These are phyloP conservation scores for Zoanthus solanderi DNA, from an alignment of 92 coral and sea anemone genomes.

Conservation along the genomic window DNA sequence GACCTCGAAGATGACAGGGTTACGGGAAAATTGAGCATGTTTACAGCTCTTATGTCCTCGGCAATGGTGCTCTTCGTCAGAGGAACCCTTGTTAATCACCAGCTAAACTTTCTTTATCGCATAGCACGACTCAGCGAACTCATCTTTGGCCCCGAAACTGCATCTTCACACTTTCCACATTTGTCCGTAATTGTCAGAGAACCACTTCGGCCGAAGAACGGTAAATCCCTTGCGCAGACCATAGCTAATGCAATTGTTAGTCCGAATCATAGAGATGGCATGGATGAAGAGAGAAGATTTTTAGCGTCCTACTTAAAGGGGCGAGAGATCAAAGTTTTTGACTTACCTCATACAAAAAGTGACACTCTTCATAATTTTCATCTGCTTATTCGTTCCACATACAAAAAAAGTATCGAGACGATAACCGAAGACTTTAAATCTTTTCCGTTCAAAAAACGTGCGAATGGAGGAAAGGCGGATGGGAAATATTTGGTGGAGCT, in stretches of 20 bases:
- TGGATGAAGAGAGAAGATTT: slow-evolving; percentile 12
- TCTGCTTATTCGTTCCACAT: slow-evolving; percentile 3
- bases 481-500: slow-evolving; percentile 57
- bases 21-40: slow-evolving; percentile 65
- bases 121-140: slow-evolving; percentile 61
- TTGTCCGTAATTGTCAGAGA: slow-evolving; percentile 12
- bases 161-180: slow-evolving; percentile 28
- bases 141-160: slow-evolving; percentile 44
- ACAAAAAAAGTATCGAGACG: background rate
- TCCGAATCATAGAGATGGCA: slow-evolving; percentile 19
- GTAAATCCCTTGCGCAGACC: slow-evolving; percentile 4
- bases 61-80: slow-evolving; percentile 54
- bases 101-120: slow-evolving; percentile 46
- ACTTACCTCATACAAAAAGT: slow-evolving; percentile 2
- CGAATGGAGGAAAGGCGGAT: slow-evolving; percentile 60
- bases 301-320: slow-evolving; percentile 20
- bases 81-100: slow-evolving; percentile 42
- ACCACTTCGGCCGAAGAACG: background rate
- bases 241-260: background rate
- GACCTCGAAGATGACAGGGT: slow-evolving; percentile 62
- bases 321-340: slow-evolving; percentile 20
- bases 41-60: slow-evolving; percentile 75
- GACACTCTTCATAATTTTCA: background rate
- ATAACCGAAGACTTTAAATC: background rate
- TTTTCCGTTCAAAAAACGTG: slow-evolving; percentile 63